Base-by-base conservation (phyloP, 2,888 invertebrate species). In the Eupeodes luniger region DNA sequence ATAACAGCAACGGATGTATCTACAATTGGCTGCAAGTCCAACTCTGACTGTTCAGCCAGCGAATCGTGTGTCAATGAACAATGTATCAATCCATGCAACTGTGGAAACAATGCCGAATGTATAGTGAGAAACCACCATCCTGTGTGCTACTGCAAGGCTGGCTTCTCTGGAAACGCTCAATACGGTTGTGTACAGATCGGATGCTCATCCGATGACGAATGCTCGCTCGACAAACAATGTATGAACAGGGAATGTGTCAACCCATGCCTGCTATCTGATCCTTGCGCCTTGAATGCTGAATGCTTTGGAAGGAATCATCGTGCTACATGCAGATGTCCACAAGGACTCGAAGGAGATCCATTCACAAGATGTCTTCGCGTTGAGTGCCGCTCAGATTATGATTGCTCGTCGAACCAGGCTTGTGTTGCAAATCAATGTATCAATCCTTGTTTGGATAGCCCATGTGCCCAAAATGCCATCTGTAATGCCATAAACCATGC, bases 111-210 rank as follows among this genome's bases (percentile, higher is more conserved):
- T 91, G 96, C 98, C 6, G 96, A 97, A 90, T 98, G 98, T 92
- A 95, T 95, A 83, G 97, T 98, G 12, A 94, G 95, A 75, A 96
- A 97, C 93, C 98, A 98, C 92, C 97, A 97, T 93, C 97, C 98
- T 16, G 96, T 97, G 16, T 98, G 98, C 92, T 96, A 95, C 91
- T 98, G 98, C 92, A 95, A 95, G 91, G 95, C 96, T 53, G 97
- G 97, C 70, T 98, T 95, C 93, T 97, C 97, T 57, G 98, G 98
- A 91, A 97, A 97, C 93, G 97, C 98, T 27, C 97, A 97, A 93
- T 94, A 95, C 78, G 97, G 97, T 70, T 98, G 98, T 91, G 94
- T 95, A 40, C 96, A 97, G 94, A 95, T 97, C 91, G 97, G 97
- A 74, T 98, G 98, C 92, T 95, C 96, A 92, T 96, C 96, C 34